Evolutionary conservation across 2,113 vertebrate species (phyloP).

Genomic region (Harpagus bidentatus): DNA sequence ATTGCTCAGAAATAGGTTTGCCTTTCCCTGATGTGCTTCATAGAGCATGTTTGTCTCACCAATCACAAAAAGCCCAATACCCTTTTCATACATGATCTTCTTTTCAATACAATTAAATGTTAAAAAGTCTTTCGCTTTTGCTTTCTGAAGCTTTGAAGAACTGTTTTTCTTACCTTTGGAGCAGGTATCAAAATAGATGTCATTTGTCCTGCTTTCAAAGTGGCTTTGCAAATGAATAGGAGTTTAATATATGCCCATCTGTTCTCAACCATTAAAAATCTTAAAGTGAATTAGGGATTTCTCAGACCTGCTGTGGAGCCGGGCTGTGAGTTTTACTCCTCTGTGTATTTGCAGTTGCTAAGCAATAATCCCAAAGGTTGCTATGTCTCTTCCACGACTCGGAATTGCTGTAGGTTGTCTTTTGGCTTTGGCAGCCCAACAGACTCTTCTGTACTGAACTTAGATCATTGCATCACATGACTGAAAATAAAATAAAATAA

Average conservation of each 20-base stretch:
- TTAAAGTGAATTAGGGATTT: slow-evolving; percentile 21
- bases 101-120: background rate
- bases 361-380: slow-evolving; percentile 66
- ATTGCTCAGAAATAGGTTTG: background rate
- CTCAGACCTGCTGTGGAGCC: slow-evolving; percentile 28
- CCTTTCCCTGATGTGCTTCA: background rate
- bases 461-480: background rate
- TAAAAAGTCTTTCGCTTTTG: background rate
- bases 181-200: slow-evolving; percentile 20
- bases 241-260: slow-evolving; percentile 46
- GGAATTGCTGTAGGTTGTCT: slow-evolving; percentile 47
- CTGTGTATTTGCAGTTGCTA: slow-evolving; percentile 70
- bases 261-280: slow-evolving; percentile 38
- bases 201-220: slow-evolving; percentile 18
- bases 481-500: slow-evolving; percentile 13
- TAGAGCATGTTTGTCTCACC: background rate
- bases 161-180: slow-evolving; percentile 37
- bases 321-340: slow-evolving; percentile 32
- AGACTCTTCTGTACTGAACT: slow-evolving; percentile 26
- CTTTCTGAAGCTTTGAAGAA: background rate
- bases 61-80: background rate
- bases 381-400: slow-evolving; percentile 11
- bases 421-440: slow-evolving; percentile 41
- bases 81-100: background rate
- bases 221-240: slow-evolving; percentile 13